Percentiles rank a stretch among this genome's conserved stretches.
These are phyloP conservation scores for Glaucomys volans DNA, from an alignment of 2,113 vertebrate species.

Conservation along the genomic window DNA sequence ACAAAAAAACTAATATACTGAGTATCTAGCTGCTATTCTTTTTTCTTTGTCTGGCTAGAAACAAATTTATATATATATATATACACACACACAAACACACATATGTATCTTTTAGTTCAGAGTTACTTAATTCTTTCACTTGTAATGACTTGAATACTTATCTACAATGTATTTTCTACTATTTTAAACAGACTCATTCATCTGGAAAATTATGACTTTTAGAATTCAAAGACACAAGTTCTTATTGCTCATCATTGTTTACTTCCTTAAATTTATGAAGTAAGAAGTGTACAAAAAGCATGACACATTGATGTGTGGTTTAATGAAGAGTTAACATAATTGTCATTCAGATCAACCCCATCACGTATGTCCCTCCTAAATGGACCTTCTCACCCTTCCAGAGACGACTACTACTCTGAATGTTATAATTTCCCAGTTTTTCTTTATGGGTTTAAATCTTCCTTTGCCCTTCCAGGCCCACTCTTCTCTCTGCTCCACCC, in stretches of 20 bases:
- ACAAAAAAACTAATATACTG: not conserved
- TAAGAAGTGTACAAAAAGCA: not conserved
- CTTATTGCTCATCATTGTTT: not conserved
- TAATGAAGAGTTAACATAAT: not conserved
- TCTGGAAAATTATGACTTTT: not conserved
- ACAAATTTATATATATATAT: not conserved
- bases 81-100: not conserved
- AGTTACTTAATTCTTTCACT: conserved; percentile 44
- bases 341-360: not conserved
- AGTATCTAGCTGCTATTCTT: not conserved
- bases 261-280: conserved; percentile 39
- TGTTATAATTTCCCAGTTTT: not conserved
- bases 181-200: conserved; percentile 32
- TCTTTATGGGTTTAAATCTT: not conserved
- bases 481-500: not conserved
- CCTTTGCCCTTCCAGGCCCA: not conserved
- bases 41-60: not conserved
- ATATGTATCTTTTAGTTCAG: conserved; percentile 6
- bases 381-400: not conserved
- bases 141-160: not conserved
- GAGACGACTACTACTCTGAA: not conserved
- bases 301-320: not conserved
- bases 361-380: not conserved
- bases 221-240: conserved; percentile 6
- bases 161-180: conserved; percentile 1